Evolutionary conservation across 2,888 invertebrate genomes (phyloP).

Genomic region (Xestia xanthographa): DNA sequence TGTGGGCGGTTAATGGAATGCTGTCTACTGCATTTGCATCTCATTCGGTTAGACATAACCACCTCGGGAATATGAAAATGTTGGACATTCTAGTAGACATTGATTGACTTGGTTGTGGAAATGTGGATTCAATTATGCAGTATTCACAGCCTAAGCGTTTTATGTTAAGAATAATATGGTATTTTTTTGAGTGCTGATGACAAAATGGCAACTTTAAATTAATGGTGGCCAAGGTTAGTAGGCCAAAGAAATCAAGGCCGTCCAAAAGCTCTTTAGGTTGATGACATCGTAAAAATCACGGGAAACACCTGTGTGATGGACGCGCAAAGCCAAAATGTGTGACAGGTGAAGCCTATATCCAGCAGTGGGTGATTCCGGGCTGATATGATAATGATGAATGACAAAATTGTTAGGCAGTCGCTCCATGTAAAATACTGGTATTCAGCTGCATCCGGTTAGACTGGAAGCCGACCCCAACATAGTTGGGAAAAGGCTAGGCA

Average conservation of each 20-base stretch:
- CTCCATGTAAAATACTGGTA: too few relatives aligned
- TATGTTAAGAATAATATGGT: not conserved
- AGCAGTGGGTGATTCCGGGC: too few relatives aligned
- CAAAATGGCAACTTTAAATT: not conserved
- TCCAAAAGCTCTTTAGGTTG: not conserved
- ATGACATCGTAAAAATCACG: not conserved
- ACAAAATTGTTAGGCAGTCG: too few relatives aligned
- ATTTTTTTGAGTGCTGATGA: too few relatives aligned
- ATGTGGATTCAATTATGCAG: not conserved
- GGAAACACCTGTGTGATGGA: not conserved
- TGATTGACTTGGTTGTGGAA: conserved; percentile 5
- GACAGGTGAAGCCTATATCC: not conserved
- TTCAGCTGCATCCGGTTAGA: too few relatives aligned
- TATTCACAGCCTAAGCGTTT: not conserved
- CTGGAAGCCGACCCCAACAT: too few relatives aligned
- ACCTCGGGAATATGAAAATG: conserved; percentile 57
- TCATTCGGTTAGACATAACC: conserved; percentile 27
- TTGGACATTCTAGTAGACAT: conserved; percentile 10
- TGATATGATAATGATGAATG: not conserved
- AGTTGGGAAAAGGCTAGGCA: too few relatives aligned
- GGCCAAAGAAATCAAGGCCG: too few relatives aligned
- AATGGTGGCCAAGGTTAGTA: not conserved
- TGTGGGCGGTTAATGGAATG: conserved; percentile 68
- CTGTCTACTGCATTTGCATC: conserved; percentile 67
- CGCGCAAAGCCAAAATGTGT: not conserved